Conservation (phyloP, 2,113 vertebrate species). For the Sus scrofa region T2T-Sscrofa CM000812.6:89570001-89570500, state of each 20-base stretch:
- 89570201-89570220: fast-evolving
- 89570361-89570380: not conserved
- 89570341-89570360: not conserved
- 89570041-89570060: not conserved
- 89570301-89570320: not conserved
- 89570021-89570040: not conserved
- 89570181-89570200: not conserved
- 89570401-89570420: slow-evolving; percentile 10
- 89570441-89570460: not conserved
- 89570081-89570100: not conserved
- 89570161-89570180: not conserved
- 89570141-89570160: not conserved
- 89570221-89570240: not conserved
- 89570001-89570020: not conserved
- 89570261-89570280: not conserved
- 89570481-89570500: not conserved
- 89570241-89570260: not conserved
- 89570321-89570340: not conserved
- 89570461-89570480: not conserved
- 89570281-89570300: not conserved
- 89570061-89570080: not conserved
- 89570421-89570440: not conserved
- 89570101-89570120: not conserved
- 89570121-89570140: not conserved
- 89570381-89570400: not conserved